Evolutionary conservation across 2,113 vertebrate species (phyloP).

Genomic region (Melanostigma gelatinosum): DNA sequence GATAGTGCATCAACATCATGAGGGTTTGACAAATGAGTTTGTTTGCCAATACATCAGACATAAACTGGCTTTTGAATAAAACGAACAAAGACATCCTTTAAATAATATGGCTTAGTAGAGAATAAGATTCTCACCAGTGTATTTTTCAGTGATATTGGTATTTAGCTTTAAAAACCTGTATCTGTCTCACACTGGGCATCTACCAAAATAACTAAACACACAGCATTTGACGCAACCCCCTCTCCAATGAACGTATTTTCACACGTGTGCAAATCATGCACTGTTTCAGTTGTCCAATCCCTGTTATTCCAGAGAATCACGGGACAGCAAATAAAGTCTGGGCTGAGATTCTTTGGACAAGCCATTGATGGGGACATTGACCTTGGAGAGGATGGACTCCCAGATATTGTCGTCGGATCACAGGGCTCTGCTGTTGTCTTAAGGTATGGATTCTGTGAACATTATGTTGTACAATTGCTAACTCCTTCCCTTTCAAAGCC

Average conservation of each 20-base stretch:
- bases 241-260: background rate
- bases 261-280: background rate
- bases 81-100: background rate
- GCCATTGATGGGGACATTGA: conserved; percentile 84
- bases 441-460: conserved; percentile 74
- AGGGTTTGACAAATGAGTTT: background rate
- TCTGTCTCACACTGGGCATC: background rate
- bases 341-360: conserved; percentile 85
- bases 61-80: background rate
- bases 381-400: conserved; percentile 82
- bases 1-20: background rate
- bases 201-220: background rate
- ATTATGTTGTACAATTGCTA: background rate
- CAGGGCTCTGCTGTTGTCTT: conserved; percentile 79
- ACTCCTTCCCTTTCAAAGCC: background rate
- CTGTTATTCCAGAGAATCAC: conserved; percentile 79
- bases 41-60: background rate
- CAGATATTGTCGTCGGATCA: conserved; percentile 86
- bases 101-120: background rate
- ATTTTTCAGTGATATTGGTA: background rate
- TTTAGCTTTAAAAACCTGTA: background rate
- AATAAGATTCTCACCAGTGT: background rate
- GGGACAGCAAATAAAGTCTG: conserved; percentile 48
- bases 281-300: background rate
- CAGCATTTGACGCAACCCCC: background rate